Percentiles rank a stretch among this genome's conserved stretches.
Conservation (phyloP, 2,113 vertebrate genomes). For the Amphiprion percula region DNA sequence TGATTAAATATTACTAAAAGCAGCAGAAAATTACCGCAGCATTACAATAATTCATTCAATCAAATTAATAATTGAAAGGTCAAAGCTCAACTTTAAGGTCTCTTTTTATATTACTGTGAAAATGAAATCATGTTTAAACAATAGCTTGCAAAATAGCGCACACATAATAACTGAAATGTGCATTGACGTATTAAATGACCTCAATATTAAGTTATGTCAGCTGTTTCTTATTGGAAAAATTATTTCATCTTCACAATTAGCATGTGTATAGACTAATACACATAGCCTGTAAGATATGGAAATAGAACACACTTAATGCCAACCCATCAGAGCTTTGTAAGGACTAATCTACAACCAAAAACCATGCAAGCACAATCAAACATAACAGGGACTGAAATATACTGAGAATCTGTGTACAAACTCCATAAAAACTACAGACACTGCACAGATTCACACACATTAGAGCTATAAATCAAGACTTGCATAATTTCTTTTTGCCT, state of each 20-base stretch:
- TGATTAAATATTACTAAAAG: neutral
- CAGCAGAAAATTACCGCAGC: neutral
- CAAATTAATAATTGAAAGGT: neutral
- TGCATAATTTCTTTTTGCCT: neutral
- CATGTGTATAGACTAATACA: neutral
- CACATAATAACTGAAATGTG: neutral
- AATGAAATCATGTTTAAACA: neutral
- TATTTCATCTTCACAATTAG: neutral
- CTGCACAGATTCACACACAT: neutral
- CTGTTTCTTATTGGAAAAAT: neutral
- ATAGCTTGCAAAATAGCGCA: neutral
- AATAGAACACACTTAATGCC: neutral
- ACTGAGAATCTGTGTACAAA: neutral
- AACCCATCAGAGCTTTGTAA: neutral
- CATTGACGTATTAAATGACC: too few relatives aligned
- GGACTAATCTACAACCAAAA: neutral
- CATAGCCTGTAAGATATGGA: neutral
- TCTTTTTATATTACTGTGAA: too few relatives aligned
- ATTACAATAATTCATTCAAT: too few relatives aligned
- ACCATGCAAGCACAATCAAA: neutral
- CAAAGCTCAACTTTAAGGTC: neutral
- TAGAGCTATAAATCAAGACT: neutral
- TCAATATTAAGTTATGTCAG: neutral
- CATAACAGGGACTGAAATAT: neutral
- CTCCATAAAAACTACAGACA: neutral